Evolutionary conservation across 2,888 invertebrate species (phyloP), one percentile per base, ranked within the genome.

Genomic region (Protophormia terraenovae): DNA sequence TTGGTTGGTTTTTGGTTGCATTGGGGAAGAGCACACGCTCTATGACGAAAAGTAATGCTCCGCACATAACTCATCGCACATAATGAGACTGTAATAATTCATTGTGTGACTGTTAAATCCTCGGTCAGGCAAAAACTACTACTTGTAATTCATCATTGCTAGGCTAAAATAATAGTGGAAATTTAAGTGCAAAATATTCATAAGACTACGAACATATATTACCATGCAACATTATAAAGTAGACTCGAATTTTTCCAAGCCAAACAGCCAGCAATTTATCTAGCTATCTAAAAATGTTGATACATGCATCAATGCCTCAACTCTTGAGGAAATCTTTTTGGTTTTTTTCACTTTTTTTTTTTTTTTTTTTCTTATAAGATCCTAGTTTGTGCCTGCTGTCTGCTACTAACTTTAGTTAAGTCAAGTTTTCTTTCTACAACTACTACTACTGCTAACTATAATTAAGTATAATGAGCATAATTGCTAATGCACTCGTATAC

Each of bases 21-120:
- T 67, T 69, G 27, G 50, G 29, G 50, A 69, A 83, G 76, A 83
- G 76, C 82, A 77, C 75, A 81, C 79, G 86, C 84, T 84, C 87
- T 84, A 86, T 87, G 88, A 86, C 86, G 90, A 91, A 91, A 91
- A 90, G 90, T 91, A 90, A 90, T 90, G 90, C 90, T 89, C 89
- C 87, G 90, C 88, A 90, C 91, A 91, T 91, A 91, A 91, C 91
- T 91, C 91, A 91, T 91, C 90, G 90, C 91, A 91, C 91, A 91
- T 91, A 91, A 91, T 91, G 91, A 91, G 91, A 90, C 91, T 90
- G 90, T 90, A 91, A 91, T 91, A 91, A 91, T 91, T 91, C 91
- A 91, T 90, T 89, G 75, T 80, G 69, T 82, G 79, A 77, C 77
- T 64, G 45, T 38, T 45, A 83, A 83, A 71, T 77, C 64, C 53